phyloP scores from a whole-genome alignment of 2,113 vertebrate genomes.

The Raja brachyura region DNA sequence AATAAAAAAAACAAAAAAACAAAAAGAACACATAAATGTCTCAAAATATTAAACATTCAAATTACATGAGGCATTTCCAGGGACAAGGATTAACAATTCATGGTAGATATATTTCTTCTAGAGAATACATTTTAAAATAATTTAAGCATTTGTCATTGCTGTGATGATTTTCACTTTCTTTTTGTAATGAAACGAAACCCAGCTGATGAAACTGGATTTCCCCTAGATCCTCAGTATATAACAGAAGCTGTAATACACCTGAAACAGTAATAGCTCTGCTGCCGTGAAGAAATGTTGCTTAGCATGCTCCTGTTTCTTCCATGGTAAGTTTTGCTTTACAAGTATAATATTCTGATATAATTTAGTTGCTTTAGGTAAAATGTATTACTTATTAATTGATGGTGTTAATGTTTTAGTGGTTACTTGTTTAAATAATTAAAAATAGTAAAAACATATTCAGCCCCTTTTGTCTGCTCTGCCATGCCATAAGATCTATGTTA shows the following conservation, averaged over 20 bases:
- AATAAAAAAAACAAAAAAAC: too few species aligned
- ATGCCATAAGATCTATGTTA: too few species aligned
- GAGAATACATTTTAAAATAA: not conserved
- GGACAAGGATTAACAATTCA: not conserved
- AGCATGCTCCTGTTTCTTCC: not conserved
- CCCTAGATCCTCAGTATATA: not conserved
- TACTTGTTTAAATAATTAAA: not conserved
- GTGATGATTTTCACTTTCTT: not conserved
- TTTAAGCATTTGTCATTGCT: not conserved
- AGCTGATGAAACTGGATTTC: not conserved
- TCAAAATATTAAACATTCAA: not conserved
- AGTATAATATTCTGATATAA: not conserved
- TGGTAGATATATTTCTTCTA: not conserved
- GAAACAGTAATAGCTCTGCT: not conserved
- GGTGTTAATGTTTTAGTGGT: not conserved
- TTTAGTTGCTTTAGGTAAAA: not conserved
- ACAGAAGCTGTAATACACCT: not conserved
- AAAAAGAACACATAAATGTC: too few species aligned
- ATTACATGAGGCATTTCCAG: not conserved
- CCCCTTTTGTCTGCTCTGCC: too few species aligned
- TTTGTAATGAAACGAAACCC: constrained; percentile 5
- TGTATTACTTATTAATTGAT: not conserved
- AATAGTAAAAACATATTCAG: too few species aligned
- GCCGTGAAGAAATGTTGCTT: not conserved
- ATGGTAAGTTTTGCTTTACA: not conserved